Evolutionary conservation across 1,140 invertebrate genomes (phyloP), one percentile per base, ranked within the genome.

Genomic region (Stegodyphus mimosarum): DNA sequence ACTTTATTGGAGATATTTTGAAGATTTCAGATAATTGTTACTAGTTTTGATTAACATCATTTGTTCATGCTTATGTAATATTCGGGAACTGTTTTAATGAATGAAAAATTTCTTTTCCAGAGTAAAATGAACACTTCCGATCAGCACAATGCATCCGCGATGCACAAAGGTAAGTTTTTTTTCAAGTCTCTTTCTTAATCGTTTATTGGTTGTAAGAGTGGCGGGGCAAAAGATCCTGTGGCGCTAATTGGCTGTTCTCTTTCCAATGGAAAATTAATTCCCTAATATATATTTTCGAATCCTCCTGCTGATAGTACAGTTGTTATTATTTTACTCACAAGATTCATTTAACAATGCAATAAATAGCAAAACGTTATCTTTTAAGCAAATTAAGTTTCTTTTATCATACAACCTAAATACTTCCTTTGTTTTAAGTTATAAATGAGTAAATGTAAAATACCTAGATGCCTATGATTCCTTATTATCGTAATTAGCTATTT

Each of bases 101-200:
- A 60, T 60, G 55, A 60, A 67, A 67, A 53, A 13, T 86, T 86
- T 86, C 53, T 86, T 78, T 86, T 86, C 53, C 83, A 86, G 83
- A 86, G 33, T 72, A 86, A 86, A 86, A 64, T 78, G 83, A 78
- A 78, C 83, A 71, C 74, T 84, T 84, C 73, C 49, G 83, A 86
- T 72, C 75, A 63, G 67, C 83, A 71, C 74, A 86, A 86, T 86
- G 83, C 83, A 77, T 86, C 83, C n/a, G 15, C 74, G 83, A 86
- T 86, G 83, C 75, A 86, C 83, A 86, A 86, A 86, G 74, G 83
- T 86, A 86, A 71, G 83, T 9, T 64, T 7, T 17, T 63, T 78
- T n/a, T 33, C 33, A 53, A 10, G 66, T 11, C 67, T 75, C 48
- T 75, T 53, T 73, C 73, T 52, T 83, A 17, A 13, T 76, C 7